Conservation (phyloP, 1,140 invertebrate species). For the Hypsibius dujardini region DNA sequence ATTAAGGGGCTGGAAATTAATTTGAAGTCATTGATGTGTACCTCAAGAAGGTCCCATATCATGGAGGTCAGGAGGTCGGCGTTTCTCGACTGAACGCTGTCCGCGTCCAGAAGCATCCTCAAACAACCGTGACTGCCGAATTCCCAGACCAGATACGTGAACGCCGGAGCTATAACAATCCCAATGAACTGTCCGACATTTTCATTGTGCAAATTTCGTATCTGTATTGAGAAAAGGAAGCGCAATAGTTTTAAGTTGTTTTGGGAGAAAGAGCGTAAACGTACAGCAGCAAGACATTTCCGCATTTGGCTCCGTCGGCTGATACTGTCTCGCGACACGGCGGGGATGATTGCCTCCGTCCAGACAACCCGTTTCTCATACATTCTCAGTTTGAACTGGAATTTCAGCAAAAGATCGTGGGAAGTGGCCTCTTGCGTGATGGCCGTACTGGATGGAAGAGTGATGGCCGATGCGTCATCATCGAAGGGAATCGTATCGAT, state of each 20-base stretch:
- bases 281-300: not conserved
- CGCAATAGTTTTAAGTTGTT: not conserved
- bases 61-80: not conserved
- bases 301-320: not conserved
- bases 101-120: not conserved
- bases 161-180: not conserved
- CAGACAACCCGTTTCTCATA: not conserved
- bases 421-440: not conserved
- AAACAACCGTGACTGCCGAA: not conserved
- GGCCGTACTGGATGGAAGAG: not conserved
- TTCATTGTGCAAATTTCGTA: not conserved
- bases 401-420: constrained; percentile 5
- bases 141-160: not conserved
- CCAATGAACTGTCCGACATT: not conserved
- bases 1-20: no score
- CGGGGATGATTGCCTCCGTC: not conserved
- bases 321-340: not conserved
- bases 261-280: not conserved
- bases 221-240: not conserved
- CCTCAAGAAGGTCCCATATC: constrained; percentile 12
- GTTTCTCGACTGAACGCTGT: not conserved
- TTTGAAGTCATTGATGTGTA: not conserved
- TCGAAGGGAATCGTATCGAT: not conserved
- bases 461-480: not conserved
- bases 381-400: not conserved